Evolutionary conservation across 2,797 vertebrate species (phyloP).

Genomic region (Lophius americanus): DNA sequence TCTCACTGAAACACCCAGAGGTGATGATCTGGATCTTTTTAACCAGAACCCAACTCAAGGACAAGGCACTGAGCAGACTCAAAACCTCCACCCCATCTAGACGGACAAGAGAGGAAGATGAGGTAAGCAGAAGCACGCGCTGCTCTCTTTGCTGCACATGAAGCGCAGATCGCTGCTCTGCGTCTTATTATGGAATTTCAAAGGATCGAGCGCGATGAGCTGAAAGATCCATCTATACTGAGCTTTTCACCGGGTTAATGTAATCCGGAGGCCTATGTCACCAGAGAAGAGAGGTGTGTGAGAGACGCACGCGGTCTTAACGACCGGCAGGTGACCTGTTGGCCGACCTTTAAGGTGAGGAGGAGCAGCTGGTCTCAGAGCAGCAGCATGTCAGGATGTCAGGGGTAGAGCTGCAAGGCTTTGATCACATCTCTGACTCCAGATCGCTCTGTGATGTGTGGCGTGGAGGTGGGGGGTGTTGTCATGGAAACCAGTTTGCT

Average conservation of each 20-base stretch:
- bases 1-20: neutral
- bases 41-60: slow-evolving; percentile 32
- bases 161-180: slow-evolving; percentile 23
- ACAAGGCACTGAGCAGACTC: slow-evolving; percentile 29
- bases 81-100: slow-evolving; percentile 24
- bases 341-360: slow-evolving; percentile 34
- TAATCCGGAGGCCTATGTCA: too few relatives aligned
- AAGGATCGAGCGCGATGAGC: neutral
- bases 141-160: slow-evolving; percentile 29
- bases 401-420: neutral
- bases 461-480: slow-evolving; percentile 65
- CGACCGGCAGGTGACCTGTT: slow-evolving; percentile 49
- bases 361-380: slow-evolving; percentile 9
- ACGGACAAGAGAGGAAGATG: slow-evolving; percentile 69
- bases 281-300: slow-evolving; percentile 2
- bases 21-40: slow-evolving; percentile 25
- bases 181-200: slow-evolving; percentile 23
- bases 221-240: slow-evolving; percentile 1
- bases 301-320: slow-evolving; percentile 5
- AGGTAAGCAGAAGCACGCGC: slow-evolving; percentile 76
- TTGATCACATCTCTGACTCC: slow-evolving; percentile 37
- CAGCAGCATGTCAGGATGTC: neutral
- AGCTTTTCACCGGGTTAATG: neutral
- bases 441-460: slow-evolving; percentile 47
- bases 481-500: slow-evolving; percentile 71